A percentile compares a stretch with the other conserved stretches of the same genome.
Conservation (phyloP, 2,797 vertebrate species). For the Smutsia temminckii region DNA sequence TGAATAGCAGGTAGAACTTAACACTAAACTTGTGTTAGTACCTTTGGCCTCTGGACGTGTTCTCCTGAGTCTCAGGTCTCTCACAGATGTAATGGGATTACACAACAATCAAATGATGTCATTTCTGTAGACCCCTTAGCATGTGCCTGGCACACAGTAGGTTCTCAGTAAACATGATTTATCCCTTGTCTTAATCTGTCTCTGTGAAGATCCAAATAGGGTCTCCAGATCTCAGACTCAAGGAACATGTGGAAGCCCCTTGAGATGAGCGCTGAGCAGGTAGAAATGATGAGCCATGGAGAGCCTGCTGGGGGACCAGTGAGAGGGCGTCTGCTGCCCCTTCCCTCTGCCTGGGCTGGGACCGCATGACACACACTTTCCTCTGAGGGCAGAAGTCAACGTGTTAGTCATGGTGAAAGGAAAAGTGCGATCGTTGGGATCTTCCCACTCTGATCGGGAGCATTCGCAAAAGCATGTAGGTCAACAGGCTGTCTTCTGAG, state of each 20-base stretch:
- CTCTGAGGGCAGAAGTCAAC: background rate
- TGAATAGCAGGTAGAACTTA: background rate
- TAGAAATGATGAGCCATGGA: background rate
- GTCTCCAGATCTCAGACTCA: background rate
- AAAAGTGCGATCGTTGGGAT: background rate
- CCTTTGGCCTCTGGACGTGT: background rate
- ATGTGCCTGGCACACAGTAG: background rate
- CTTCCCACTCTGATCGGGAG: background rate
- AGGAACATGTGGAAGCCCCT: background rate
- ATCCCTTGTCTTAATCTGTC: background rate
- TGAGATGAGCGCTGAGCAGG: background rate
- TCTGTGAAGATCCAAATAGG: background rate
- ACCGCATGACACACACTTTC: accelerated
- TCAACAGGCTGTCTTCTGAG: background rate
- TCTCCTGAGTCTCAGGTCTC: background rate
- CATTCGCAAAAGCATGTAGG: background rate
- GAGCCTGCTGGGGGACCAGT: too few species aligned
- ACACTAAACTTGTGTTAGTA: background rate
- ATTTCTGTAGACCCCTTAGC: background rate
- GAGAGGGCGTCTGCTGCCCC: background rate
- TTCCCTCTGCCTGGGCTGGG: background rate
- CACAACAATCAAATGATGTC: background rate
- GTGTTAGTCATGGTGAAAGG: background rate
- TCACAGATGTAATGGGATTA: background rate
- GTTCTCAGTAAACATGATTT: background rate